Conservation (phyloP, 2,113 vertebrate genomes). For the Macroglossus sobrinus region DNA sequence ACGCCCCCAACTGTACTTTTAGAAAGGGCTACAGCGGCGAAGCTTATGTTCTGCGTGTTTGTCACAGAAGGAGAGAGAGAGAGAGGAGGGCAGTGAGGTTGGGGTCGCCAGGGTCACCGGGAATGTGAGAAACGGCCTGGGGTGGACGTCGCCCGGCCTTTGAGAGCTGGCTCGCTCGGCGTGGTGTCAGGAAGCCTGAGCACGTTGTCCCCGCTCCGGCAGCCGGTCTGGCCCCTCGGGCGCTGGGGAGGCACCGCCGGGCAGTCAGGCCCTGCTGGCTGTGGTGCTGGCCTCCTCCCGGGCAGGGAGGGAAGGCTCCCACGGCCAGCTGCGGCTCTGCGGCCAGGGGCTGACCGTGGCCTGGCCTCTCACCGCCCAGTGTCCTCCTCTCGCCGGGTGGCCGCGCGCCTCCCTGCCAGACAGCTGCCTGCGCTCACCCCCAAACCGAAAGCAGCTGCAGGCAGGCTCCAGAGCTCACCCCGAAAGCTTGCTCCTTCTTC, state of each 20-base stretch:
- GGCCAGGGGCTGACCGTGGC: accelerated
- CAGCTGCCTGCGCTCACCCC: accelerated
- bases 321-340: accelerated
- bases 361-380: neutral
- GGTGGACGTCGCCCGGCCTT: neutral
- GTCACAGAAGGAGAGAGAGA: neutral
- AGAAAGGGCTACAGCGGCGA: accelerated
- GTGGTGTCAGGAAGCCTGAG: neutral
- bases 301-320: accelerated
- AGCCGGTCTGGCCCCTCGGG: neutral
- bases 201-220: accelerated
- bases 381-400: neutral
- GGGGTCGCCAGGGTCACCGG: neutral
- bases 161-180: neutral
- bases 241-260: accelerated
- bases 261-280: neutral
- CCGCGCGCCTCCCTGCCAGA: neutral
- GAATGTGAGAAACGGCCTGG: neutral
- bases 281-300: neutral
- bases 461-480: neutral
- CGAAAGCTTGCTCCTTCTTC: neutral
- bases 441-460: neutral
- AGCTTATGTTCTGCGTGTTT: neutral
- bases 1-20: accelerated
- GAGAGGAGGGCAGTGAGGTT: neutral